Conservation (phyloP, 2,797 vertebrate species). For the Falco rusticolus region DNA sequence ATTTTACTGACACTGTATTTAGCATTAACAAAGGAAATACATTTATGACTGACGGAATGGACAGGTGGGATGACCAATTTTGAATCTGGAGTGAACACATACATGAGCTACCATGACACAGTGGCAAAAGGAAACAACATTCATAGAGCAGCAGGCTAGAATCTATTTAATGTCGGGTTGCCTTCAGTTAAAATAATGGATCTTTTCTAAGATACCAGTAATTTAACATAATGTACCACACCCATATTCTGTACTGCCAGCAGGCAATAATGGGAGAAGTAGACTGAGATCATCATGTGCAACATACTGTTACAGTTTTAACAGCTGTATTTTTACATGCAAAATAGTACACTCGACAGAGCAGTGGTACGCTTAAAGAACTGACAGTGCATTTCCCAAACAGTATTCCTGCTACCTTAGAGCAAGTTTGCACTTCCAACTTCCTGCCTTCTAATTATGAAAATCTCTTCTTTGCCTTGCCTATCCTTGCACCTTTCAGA, state of each 20-base stretch:
- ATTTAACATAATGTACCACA: neutral
- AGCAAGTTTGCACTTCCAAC: neutral
- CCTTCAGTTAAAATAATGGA: neutral
- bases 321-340: neutral
- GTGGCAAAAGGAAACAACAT: neutral
- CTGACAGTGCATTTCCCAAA: neutral
- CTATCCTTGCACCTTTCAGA: neutral
- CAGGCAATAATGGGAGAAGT: neutral
- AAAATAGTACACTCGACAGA: neutral
- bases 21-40: neutral
- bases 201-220: neutral
- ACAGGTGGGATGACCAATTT: neutral
- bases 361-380: neutral
- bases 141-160: neutral
- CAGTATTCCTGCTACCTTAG: neutral
- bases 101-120: neutral
- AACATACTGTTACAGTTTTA: neutral
- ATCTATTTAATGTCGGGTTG: neutral
- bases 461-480: neutral
- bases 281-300: neutral
- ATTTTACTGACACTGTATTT: neutral
- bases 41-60: neutral
- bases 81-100: neutral
- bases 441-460: neutral
- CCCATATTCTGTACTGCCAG: neutral